Evolutionary conservation across 2,888 invertebrate genomes (phyloP).

Genomic region (Hanleya hanleyi): DNA sequence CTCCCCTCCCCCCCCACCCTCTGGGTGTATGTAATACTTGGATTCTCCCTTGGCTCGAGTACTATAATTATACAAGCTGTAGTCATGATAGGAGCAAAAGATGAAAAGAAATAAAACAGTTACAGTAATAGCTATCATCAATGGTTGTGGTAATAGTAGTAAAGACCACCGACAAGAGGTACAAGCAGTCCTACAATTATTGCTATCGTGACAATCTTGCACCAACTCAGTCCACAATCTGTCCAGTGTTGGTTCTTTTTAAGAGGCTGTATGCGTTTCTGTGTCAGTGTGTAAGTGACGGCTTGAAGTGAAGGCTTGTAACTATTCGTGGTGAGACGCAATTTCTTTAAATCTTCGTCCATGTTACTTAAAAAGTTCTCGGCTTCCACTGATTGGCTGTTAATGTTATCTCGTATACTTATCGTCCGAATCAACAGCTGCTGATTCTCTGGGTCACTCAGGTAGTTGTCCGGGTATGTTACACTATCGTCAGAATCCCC

Average conservation of each 20-base stretch:
- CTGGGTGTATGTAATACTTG: too few relatives aligned
- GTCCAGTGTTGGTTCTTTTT: conserved; percentile 18
- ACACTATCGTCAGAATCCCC: conserved; percentile 30
- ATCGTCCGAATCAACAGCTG: conserved; percentile 58
- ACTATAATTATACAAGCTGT: too few relatives aligned
- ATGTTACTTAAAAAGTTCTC: conserved; percentile 62
- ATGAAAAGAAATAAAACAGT: too few relatives aligned
- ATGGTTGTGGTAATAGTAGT: too few relatives aligned
- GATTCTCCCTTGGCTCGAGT: too few relatives aligned
- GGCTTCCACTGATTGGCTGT: conserved; percentile 57
- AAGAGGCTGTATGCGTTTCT: conserved; percentile 60
- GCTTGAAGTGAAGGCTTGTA: conserved; percentile 63
- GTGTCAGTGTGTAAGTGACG: conserved; percentile 64
- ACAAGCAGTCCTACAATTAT: conserved; percentile 42
- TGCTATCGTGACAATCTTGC: conserved; percentile 42
- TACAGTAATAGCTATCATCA: too few relatives aligned
- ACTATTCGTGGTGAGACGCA: conserved; percentile 51
- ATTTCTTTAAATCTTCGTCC: conserved; percentile 65
- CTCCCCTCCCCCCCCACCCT: too few relatives aligned
- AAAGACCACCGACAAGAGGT: too few relatives aligned
- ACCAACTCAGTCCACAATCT: conserved; percentile 61
- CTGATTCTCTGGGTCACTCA: conserved; percentile 67
- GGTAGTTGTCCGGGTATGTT: too few relatives aligned
- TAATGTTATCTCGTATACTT: conserved; percentile 61
- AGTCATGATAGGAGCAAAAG: too few relatives aligned